These are phyloP conservation scores for Hesperophylax magnus DNA, from an alignment of 1,140 invertebrate species.

Conservation along the genomic window DNA sequence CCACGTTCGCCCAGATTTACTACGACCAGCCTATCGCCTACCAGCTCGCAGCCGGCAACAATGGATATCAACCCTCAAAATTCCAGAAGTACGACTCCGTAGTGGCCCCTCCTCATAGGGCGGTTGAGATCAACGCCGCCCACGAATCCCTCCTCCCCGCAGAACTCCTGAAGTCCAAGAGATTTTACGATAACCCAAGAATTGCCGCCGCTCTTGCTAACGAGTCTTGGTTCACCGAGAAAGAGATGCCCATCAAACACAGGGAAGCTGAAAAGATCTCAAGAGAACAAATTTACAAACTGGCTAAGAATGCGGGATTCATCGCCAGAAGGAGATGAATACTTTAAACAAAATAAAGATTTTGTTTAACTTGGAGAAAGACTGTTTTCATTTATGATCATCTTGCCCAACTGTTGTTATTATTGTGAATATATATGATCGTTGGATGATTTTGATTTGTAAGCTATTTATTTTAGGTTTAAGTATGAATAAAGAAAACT, in stretches of 20 bases:
- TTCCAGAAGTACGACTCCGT: conserved; percentile 42
- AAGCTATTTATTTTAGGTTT: conserved; percentile 18
- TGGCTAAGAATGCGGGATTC: conserved; percentile 80
- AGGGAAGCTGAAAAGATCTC: conserved; percentile 85
- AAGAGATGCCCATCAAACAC: conserved; percentile 81
- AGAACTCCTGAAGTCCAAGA: conserved; percentile 75
- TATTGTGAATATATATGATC: too few species aligned
- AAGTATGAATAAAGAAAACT: background rate
- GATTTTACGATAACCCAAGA: conserved; percentile 82
- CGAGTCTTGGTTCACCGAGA: conserved; percentile 81
- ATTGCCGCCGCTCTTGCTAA: conserved; percentile 80
- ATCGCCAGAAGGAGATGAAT: conserved; percentile 52
- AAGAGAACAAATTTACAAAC: conserved; percentile 79
- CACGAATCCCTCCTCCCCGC: conserved; percentile 65
- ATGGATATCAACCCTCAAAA: background rate
- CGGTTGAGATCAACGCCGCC: conserved; percentile 66
- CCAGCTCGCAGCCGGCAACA: conserved; percentile 42
- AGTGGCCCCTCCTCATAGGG: conserved; percentile 62
- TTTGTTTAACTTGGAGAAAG: too few species aligned
- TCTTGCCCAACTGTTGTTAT: too few species aligned
- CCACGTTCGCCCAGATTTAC: conserved; percentile 39
- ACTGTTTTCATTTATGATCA: too few species aligned
- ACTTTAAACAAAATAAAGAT: too few species aligned
- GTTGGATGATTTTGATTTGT: background rate
- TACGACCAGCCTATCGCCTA: conserved; percentile 51